Conservation (phyloP, 2,888 invertebrate species). For the Falcaria lacertinaria region DNA sequence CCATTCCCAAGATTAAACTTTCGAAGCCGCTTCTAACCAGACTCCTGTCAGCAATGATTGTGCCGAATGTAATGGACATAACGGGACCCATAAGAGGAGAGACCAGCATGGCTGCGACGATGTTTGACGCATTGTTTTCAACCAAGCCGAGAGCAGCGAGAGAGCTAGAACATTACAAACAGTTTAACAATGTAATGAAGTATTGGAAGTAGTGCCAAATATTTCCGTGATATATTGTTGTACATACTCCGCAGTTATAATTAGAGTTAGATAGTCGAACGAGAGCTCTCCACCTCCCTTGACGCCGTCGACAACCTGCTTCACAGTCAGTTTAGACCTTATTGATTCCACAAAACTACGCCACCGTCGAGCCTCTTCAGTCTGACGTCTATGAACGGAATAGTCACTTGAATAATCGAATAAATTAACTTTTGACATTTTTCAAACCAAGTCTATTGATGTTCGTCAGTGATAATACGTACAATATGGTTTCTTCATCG, state of each 20-base stretch:
- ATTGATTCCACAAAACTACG: slow-evolving; percentile 86
- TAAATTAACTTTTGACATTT: too few relatives aligned
- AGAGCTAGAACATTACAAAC: slow-evolving; percentile 73
- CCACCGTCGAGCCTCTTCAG: slow-evolving; percentile 83
- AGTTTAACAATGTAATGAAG: not conserved
- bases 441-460: too few relatives aligned
- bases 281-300: slow-evolving; percentile 87
- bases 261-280: slow-evolving; percentile 89
- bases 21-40: slow-evolving; percentile 85
- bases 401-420: slow-evolving; percentile 7
- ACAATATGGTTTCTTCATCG: slow-evolving; percentile 57
- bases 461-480: slow-evolving; percentile 28
- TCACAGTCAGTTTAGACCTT: slow-evolving; percentile 88
- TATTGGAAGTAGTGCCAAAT: not conserved
- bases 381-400: slow-evolving; percentile 40
- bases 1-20: slow-evolving; percentile 84
- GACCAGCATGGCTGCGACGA: slow-evolving; percentile 88
- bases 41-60: slow-evolving; percentile 86
- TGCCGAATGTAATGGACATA: slow-evolving; percentile 92
- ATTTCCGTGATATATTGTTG: slow-evolving; percentile 2
- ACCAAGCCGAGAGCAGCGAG: slow-evolving; percentile 90
- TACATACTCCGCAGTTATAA: slow-evolving; percentile 90
- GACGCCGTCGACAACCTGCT: slow-evolving; percentile 91
- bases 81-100: slow-evolving; percentile 91
- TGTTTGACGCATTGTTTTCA: slow-evolving; percentile 90